Conservation (phyloP, 2,113 vertebrate genomes). For the Sander lucioperca region DNA sequence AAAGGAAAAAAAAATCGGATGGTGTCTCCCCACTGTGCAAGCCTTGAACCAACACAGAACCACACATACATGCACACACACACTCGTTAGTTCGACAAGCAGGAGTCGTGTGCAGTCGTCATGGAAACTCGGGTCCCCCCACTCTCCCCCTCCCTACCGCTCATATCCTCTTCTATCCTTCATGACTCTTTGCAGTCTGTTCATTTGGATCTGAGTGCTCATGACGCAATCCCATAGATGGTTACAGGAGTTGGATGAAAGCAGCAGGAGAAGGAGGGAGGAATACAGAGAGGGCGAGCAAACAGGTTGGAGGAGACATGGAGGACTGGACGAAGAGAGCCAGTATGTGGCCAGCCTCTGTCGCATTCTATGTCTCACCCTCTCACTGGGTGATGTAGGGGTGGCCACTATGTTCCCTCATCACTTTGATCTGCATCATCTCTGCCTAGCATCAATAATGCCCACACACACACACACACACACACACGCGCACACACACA, state of each 20-base stretch:
- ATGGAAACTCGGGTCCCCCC: constrained; percentile 75
- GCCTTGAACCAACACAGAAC: constrained; percentile 24
- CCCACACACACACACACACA: constrained; percentile 23
- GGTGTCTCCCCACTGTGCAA: constrained; percentile 64
- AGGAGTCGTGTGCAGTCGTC: constrained; percentile 79
- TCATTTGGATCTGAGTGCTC: constrained; percentile 73
- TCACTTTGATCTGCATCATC: constrained; percentile 77
- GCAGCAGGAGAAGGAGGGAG: background rate
- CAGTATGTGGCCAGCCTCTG: background rate
- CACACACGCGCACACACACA: constrained; percentile 41
- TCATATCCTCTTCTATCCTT: constrained; percentile 61
- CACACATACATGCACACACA: background rate
- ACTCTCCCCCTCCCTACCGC: background rate
- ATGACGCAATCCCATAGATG: constrained; percentile 55
- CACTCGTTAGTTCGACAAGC: constrained; percentile 52
- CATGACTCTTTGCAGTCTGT: constrained; percentile 79
- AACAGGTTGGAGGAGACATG: constrained; percentile 44
- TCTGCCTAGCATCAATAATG: constrained; percentile 72
- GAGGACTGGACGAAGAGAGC: constrained; percentile 15
- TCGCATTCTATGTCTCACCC: background rate
- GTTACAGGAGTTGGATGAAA: constrained; percentile 37
- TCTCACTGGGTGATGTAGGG: constrained; percentile 25
- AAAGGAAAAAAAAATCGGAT: constrained; percentile 9
- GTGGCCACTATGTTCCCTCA: constrained; percentile 64
- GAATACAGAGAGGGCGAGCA: background rate